Evolutionary conservation across 1,140 invertebrate genomes (phyloP).

Genomic region (Eriocheir sinensis): DNA sequence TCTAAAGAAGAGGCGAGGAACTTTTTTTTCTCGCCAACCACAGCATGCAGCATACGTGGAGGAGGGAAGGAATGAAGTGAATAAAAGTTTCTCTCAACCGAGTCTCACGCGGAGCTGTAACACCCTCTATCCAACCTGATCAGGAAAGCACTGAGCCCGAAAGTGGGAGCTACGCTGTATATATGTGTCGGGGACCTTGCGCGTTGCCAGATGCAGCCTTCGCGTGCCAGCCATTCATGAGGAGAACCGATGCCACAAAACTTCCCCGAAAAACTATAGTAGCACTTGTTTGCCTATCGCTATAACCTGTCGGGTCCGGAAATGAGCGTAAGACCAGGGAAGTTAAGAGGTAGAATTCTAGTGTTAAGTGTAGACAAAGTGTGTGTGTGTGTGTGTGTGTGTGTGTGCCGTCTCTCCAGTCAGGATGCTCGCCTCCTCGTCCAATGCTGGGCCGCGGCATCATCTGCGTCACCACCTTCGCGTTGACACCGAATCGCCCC

Average conservation of each 20-base stretch:
- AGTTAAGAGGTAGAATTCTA: too few species aligned
- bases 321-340: too few species aligned
- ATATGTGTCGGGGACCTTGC: background rate
- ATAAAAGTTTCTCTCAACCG: constrained; percentile 10
- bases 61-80: background rate
- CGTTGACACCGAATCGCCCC: background rate
- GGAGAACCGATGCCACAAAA: background rate
- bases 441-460: background rate
- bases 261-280: too few species aligned
- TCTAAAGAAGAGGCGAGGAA: background rate
- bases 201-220: background rate
- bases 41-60: background rate
- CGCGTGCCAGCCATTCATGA: background rate
- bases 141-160: background rate
- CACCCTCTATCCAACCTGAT: constrained; percentile 20
- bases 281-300: too few species aligned
- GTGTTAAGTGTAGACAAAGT: too few species aligned
- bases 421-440: background rate
- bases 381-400: background rate
- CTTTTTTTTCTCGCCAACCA: background rate
- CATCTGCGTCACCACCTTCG: background rate
- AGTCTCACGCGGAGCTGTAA: background rate
- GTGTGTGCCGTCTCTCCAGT: background rate
- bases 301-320: too few species aligned
- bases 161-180: background rate